Base-by-base conservation (phyloP, 2,888 invertebrate genomes). In the Drosophila setosimentum region DNA sequence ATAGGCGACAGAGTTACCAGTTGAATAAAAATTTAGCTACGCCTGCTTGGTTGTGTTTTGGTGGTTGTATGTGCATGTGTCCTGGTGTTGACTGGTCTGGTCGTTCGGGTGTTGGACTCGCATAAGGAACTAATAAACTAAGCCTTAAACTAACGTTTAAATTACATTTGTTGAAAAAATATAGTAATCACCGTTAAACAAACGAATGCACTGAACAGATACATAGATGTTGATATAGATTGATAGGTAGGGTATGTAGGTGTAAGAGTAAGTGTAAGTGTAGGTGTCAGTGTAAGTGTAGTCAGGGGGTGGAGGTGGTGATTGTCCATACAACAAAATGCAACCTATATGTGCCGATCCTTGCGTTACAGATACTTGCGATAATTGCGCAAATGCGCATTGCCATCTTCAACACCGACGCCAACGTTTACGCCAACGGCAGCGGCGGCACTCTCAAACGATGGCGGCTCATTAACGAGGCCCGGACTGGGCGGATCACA, bases 311-410 rank as follows among this genome's bases (percentile, higher is more conserved):
- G 33, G 45, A 40, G 45, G 51, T 54, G 54, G 27, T 37, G 54
- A 54, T 54, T 32, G 70, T 76, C 73, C 73, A 61, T 61, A 53
- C 45, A 40, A 58, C 35, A 51, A 58, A 55, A 42, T 71, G 50
- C 71, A 61, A 70, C 49, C 58, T 73, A 76, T 21, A 66, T 71
- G 60, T 66, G 51, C 32, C 49, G 53, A 50, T 78, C 68, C 78
- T 63, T 73, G 80, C 82, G 87, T 93, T 92, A 93, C 91, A 93
- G 92, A 91, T 93, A 93, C 89, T 93, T 93, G 76, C 93, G 92
- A 89, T 93, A 93, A 79, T 92, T 93, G 50, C 92, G 91, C 76
- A 92, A 82, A 80, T 92, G 92, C 49, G 81, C 90, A 75, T 92
- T 92, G 32, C 91, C 90, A n/a, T 92, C 92, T 65, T 91, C 90